phyloP scores from a whole-genome alignment of 2,113 vertebrate species.

The Oncorhynchus mykiss region DNA sequence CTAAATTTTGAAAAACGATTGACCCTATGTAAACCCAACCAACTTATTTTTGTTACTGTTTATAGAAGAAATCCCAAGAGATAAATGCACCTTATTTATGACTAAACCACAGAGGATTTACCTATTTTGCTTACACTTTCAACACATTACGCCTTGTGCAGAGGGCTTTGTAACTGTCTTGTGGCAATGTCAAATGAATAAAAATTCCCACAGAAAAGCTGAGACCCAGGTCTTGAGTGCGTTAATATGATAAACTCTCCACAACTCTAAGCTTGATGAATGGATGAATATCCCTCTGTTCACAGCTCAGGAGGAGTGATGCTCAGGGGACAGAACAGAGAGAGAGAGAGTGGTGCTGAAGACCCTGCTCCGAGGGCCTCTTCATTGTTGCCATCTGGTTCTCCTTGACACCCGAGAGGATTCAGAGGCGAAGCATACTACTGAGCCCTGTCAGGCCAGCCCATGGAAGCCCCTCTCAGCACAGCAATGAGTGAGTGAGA shows the following conservation, averaged over 20 bases:
- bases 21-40: neutral
- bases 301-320: constrained; percentile 20
- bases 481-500: constrained; percentile 70
- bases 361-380: constrained; percentile 33
- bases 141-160: constrained; percentile 3
- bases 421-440: constrained; percentile 43
- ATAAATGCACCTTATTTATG: neutral
- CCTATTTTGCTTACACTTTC: neutral
- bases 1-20: neutral
- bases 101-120: neutral
- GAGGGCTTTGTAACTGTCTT: neutral
- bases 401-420: constrained; percentile 54
- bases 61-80: neutral
- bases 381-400: constrained; percentile 61
- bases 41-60: neutral
- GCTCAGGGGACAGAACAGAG: constrained; percentile 36
- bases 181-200: neutral
- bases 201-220: constrained; percentile 5
- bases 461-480: constrained; percentile 60
- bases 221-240: constrained; percentile 2
- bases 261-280: constrained; percentile 21
- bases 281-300: constrained; percentile 32
- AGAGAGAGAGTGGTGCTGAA: constrained; percentile 23
- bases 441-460: constrained; percentile 50
- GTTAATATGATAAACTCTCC: constrained; percentile 15